A percentile compares a stretch with the other conserved stretches of the same genome.
Conservation (phyloP, 2,888 invertebrate genomes). For the Cephus sareptanus region DNA sequence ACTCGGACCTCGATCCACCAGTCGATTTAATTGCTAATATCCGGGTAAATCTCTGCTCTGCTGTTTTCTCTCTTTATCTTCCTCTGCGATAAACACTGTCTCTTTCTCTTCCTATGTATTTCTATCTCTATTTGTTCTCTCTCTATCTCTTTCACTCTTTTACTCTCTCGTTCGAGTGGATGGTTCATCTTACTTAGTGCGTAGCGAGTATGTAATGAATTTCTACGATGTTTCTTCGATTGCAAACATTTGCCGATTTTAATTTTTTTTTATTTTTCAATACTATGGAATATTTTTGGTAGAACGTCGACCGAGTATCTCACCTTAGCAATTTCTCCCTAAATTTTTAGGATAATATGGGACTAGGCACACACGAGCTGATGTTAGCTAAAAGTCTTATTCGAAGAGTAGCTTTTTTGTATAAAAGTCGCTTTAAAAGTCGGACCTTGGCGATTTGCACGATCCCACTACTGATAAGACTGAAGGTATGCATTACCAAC, state of each 20-base stretch:
- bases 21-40: neutral
- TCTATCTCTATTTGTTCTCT: too few relatives aligned
- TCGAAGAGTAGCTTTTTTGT: constrained; percentile 8
- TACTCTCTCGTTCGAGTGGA: neutral
- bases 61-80: neutral
- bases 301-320: constrained; percentile 24
- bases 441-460: too few relatives aligned
- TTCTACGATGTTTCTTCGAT: constrained; percentile 29
- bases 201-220: too few relatives aligned
- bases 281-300: constrained; percentile 21
- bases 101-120: too few relatives aligned
- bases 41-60: neutral
- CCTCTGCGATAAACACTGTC: neutral
- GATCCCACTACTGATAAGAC: too few relatives aligned
- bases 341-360: constrained; percentile 35
- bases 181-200: too few relatives aligned
- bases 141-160: too few relatives aligned
- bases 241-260: constrained; percentile 24
- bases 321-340: constrained; percentile 26
- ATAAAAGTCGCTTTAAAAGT: constrained; percentile 14
- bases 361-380: constrained; percentile 18
- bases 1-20: neutral
- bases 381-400: constrained; percentile 14
- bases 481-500: too few relatives aligned
- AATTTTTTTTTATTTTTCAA: constrained; percentile 27